Evolutionary conservation across 2,113 vertebrate species (phyloP).

Genomic region (Poicephalus gulielmi): DNA sequence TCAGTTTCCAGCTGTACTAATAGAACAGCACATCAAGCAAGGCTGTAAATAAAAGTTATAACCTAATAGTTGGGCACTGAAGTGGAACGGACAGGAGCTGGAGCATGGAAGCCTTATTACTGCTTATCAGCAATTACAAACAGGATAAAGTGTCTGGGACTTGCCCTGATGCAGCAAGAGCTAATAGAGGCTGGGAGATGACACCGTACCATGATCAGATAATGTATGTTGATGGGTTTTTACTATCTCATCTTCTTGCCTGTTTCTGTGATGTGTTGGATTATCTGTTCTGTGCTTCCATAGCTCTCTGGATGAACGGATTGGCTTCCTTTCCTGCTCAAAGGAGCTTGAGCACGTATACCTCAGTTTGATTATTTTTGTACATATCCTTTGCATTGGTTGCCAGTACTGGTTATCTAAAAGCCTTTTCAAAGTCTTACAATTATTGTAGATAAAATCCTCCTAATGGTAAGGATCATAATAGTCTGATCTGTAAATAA

Average conservation of each 20-base stretch:
- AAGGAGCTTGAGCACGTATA: not conserved
- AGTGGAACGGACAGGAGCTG: slow-evolving; percentile 74
- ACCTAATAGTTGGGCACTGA: slow-evolving; percentile 75
- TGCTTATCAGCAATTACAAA: slow-evolving; percentile 83
- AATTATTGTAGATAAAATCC: slow-evolving; percentile 40
- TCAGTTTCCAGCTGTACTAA: slow-evolving; percentile 73
- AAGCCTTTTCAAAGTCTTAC: slow-evolving; percentile 17
- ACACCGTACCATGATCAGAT: slow-evolving; percentile 55
- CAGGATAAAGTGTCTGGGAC: slow-evolving; percentile 76
- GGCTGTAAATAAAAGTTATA: slow-evolving; percentile 85
- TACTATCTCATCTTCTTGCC: slow-evolving; percentile 68
- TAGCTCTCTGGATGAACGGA: slow-evolving; percentile 31
- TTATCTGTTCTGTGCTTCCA: slow-evolving; percentile 55
- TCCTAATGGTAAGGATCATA: not conserved
- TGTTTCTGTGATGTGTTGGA: slow-evolving; percentile 66
- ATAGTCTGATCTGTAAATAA: not conserved
- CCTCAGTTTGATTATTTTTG: not conserved
- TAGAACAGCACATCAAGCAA: slow-evolving; percentile 73
- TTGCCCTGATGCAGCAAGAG: slow-evolving; percentile 58
- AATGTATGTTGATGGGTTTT: slow-evolving; percentile 75
- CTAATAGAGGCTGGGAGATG: slow-evolving; percentile 66
- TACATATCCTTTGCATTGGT: not conserved
- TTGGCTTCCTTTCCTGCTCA: slow-evolving; percentile 35
- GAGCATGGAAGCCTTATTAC: slow-evolving; percentile 77
- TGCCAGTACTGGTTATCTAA: not conserved